phyloP scores from a whole-genome alignment of 2,113 vertebrate genomes.

The Dasyurus viverrinus region DNA sequence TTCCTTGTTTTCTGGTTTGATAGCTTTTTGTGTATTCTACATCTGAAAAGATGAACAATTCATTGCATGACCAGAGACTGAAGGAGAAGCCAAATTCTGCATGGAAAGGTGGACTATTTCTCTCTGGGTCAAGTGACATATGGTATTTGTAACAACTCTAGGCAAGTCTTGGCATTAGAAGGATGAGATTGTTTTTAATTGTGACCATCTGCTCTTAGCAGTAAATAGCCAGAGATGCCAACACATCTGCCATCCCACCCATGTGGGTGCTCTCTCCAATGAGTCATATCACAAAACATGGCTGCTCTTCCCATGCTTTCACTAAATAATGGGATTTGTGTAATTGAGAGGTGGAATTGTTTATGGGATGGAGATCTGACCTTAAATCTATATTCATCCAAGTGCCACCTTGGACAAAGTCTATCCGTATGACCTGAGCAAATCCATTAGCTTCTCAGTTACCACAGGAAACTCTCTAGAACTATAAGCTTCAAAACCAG shows the following conservation, averaged over 20 bases:
- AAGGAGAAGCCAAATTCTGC: background rate
- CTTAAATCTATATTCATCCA: background rate
- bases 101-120: background rate
- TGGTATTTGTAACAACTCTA: background rate
- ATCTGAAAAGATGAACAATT: background rate
- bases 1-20: background rate
- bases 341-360: background rate
- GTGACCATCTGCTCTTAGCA: background rate
- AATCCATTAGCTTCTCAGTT: background rate
- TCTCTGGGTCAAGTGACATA: background rate
- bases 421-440: background rate
- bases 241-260: background rate
- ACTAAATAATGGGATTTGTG: background rate
- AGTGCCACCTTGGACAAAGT: background rate
- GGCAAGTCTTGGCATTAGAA: background rate
- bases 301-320: background rate
- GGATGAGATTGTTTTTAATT: background rate
- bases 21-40: background rate
- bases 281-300: background rate
- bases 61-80: background rate
- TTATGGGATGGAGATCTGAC: background rate
- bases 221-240: background rate
- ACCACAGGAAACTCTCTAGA: background rate
- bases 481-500: background rate
- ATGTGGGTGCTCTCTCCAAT: background rate